Evolutionary conservation across 2,888 invertebrate genomes (phyloP).

Genomic region (Argynnis bischoffii): DNA sequence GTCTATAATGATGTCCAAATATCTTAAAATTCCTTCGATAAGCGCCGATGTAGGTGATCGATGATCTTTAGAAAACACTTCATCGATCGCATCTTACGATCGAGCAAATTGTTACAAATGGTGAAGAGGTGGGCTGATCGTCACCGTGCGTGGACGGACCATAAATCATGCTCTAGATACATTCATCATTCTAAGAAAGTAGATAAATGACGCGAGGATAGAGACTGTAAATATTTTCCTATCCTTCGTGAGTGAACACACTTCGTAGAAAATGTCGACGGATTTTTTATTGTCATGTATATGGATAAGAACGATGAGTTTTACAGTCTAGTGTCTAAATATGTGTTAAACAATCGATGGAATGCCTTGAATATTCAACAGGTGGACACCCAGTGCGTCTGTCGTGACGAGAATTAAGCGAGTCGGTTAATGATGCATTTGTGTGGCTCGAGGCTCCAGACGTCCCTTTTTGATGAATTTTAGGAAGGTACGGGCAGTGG

Average conservation of each 20-base stretch:
- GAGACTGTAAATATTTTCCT: constrained; percentile 79
- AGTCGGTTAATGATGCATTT: constrained; percentile 70
- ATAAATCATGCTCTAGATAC: constrained; percentile 78
- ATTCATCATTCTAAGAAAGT: constrained; percentile 81
- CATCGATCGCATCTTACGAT: constrained; percentile 81
- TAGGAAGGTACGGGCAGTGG: constrained; percentile 65
- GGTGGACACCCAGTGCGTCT: constrained; percentile 77
- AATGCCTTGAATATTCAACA: constrained; percentile 81
- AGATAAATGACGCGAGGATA: constrained; percentile 79
- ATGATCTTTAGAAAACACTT: constrained; percentile 74
- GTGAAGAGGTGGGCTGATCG: constrained; percentile 80
- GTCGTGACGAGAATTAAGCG: constrained; percentile 79
- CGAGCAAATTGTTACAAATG: constrained; percentile 83
- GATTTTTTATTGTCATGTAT: constrained; percentile 75
- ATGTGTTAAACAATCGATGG: constrained; percentile 78
- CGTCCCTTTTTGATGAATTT: constrained; percentile 70
- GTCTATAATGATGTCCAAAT: constrained; percentile 74
- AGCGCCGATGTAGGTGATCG: constrained; percentile 76
- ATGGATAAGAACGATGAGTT: constrained; percentile 63
- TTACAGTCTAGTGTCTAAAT: constrained; percentile 73
- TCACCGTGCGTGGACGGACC: constrained; percentile 74
- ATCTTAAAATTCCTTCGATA: constrained; percentile 77
- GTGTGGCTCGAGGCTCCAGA: constrained; percentile 73
- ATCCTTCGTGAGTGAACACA: constrained; percentile 58
- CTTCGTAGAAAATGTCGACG: constrained; percentile 64